phyloP scores from a whole-genome alignment of 2,888 invertebrate genomes.

The Papilio demoleus region DNA sequence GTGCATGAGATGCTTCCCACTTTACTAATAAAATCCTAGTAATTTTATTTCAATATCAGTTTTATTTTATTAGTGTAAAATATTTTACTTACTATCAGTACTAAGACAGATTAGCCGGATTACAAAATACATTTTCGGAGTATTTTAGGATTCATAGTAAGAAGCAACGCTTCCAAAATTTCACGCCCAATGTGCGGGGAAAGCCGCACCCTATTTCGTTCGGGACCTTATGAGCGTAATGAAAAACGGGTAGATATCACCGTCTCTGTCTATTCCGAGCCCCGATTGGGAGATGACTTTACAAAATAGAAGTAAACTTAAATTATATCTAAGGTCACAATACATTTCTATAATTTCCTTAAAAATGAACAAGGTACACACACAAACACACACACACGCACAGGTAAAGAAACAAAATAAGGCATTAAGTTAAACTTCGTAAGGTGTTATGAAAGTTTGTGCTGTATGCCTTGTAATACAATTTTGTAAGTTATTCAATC shows the following conservation, averaged over 20 bases:
- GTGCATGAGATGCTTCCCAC: background rate
- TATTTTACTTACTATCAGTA: background rate
- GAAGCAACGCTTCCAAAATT: conserved; percentile 8
- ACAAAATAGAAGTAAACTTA: too few species aligned
- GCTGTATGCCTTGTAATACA: background rate
- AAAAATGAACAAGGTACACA: too few species aligned
- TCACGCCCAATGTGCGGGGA: conserved; percentile 13
- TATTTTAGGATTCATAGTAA: conserved; percentile 10
- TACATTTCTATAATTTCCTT: background rate
- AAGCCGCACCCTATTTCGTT: conserved; percentile 22
- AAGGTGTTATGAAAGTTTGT: background rate
- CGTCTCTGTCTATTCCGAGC: background rate
- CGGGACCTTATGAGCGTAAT: conserved; percentile 9
- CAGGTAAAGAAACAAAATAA: background rate
- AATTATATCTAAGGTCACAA: background rate
- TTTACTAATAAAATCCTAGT: too few species aligned
- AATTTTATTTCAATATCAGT: too few species aligned
- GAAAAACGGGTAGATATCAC: conserved; percentile 1
- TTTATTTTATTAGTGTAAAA: too few species aligned
- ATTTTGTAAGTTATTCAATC: background rate
- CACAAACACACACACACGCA: background rate
- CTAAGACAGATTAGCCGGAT: background rate
- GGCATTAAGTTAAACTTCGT: background rate
- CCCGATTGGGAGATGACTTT: background rate
- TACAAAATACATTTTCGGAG: background rate